Evolutionary conservation across 2,113 vertebrate genomes (phyloP).

Genomic region (Larimichthys polyactis): DNA sequence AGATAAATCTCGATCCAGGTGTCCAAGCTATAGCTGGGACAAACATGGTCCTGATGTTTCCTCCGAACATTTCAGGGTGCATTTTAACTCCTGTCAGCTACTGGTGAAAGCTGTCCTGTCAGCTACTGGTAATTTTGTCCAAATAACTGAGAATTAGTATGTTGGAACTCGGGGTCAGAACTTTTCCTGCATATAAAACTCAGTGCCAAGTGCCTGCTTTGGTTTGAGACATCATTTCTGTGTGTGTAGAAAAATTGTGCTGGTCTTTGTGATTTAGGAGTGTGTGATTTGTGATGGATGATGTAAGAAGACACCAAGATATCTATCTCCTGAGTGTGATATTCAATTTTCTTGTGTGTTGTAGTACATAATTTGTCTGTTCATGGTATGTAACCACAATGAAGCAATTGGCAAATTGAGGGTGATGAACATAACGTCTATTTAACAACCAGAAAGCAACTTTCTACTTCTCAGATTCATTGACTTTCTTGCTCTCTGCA

Average conservation of each 20-base stretch:
- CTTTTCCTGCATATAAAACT: too few relatives aligned
- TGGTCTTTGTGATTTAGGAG: not conserved
- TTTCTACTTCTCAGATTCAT: too few relatives aligned
- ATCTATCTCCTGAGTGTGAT: conserved; percentile 8
- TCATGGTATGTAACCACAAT: not conserved
- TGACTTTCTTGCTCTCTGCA: too few relatives aligned
- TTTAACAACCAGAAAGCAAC: too few relatives aligned
- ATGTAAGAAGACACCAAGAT: conserved; percentile 6
- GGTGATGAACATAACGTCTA: too few relatives aligned
- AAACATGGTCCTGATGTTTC: not conserved
- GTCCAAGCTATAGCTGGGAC: not conserved
- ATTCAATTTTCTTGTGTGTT: conserved; percentile 2
- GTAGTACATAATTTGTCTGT: not conserved
- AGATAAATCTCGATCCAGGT: not conserved
- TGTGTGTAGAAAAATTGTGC: not conserved
- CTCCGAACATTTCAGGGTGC: not conserved
- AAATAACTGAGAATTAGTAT: not conserved
- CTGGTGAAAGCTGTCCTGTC: not conserved
- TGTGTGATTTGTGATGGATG: not conserved
- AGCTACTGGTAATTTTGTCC: not conserved
- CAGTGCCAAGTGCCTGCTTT: not conserved
- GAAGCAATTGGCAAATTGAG: not conserved
- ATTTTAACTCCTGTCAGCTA: not conserved
- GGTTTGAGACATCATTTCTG: not conserved
- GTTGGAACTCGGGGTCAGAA: not conserved